These are phyloP conservation scores for Daboia siamensis DNA, from an alignment of 2,113 vertebrate genomes.

Conservation along the genomic window DNA sequence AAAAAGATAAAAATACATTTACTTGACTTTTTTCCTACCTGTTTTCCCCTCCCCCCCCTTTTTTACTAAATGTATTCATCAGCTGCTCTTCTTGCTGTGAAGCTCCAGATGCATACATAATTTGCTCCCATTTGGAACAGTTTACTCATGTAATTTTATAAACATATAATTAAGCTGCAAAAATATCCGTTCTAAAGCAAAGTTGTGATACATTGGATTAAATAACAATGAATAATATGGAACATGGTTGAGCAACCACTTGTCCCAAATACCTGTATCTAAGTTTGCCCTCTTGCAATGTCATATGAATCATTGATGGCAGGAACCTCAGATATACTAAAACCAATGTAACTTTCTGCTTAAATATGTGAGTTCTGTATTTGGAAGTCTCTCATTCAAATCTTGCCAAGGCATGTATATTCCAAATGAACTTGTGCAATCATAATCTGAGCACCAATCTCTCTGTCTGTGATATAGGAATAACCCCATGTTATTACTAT, in stretches of 20 bases:
- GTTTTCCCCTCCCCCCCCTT: not conserved
- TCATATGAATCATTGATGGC: too few species aligned
- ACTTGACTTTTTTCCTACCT: not conserved
- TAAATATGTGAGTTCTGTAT: not conserved
- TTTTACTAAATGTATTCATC: not conserved
- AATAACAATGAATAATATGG: not conserved
- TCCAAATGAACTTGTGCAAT: not conserved
- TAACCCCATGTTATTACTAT: not conserved
- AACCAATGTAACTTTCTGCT: not conserved
- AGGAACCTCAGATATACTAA: not conserved
- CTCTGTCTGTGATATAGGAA: not conserved
- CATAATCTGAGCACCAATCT: not conserved
- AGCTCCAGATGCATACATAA: not conserved
- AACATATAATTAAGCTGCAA: not conserved
- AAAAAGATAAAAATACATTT: not conserved
- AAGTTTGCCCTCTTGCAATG: not conserved
- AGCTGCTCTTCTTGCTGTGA: not conserved
- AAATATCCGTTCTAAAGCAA: not conserved
- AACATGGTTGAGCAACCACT: not conserved
- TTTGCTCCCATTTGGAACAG: not conserved
- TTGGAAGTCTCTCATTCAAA: not conserved
- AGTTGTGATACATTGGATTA: not conserved
- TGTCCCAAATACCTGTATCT: not conserved
- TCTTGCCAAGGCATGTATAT: not conserved
- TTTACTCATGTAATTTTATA: not conserved